Evolutionary conservation across 2,113 vertebrate genomes (phyloP).

Genomic region (Oreochromis aureus): DNA sequence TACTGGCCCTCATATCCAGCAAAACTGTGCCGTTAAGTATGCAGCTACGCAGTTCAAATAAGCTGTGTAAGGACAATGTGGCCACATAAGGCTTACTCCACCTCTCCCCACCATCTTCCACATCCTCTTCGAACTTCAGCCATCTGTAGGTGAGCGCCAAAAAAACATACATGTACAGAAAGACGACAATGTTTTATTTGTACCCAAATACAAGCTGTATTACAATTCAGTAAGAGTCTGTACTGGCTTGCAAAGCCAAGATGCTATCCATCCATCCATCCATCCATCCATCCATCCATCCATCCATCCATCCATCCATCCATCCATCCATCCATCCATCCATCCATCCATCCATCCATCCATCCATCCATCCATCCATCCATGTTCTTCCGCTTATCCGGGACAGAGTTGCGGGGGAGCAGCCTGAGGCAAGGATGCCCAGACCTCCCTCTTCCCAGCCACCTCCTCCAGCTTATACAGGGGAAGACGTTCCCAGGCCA

Average conservation of each 20-base stretch:
- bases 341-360: background rate
- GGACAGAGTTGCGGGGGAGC: fast-evolving
- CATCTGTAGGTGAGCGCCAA: constrained; percentile 68
- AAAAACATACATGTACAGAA: background rate
- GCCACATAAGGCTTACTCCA: constrained; percentile 97
- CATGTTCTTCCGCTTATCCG: background rate
- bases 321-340: background rate
- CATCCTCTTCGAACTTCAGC: constrained; percentile 93
- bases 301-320: background rate
- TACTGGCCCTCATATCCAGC: constrained; percentile 93
- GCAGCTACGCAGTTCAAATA: constrained; percentile 90
- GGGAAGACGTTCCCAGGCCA: background rate
- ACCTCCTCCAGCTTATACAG: background rate
- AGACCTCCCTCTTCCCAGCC: background rate
- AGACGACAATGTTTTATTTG: background rate
- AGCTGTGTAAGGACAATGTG: constrained; percentile 89
- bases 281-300: background rate
- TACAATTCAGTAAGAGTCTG: background rate
- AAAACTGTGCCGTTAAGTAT: constrained; percentile 93
- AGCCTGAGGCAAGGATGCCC: background rate
- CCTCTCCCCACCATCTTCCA: constrained; percentile 91
- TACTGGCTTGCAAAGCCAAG: background rate
- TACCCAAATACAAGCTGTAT: background rate
- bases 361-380: background rate
- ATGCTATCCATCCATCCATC: background rate